phyloP scores from a whole-genome alignment of 1,140 invertebrate species.

The Cotesia typhae region DNA sequence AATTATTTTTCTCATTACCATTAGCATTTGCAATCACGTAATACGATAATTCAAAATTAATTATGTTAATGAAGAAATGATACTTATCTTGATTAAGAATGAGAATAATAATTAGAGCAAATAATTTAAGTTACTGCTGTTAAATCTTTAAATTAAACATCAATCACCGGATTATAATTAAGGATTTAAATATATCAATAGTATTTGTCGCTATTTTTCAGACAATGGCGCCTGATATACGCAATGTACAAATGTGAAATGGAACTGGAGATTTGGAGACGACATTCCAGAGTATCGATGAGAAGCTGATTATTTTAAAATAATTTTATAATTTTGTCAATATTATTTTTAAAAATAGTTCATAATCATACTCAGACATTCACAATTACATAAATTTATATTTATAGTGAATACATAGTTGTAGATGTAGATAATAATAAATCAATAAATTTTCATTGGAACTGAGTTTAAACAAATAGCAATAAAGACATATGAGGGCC shows the following conservation, averaged over 20 bases:
- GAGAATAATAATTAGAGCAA: too few relatives aligned
- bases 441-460: not conserved
- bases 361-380: not conserved
- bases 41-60: too few relatives aligned
- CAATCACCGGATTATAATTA: not conserved
- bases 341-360: not conserved
- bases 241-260: slow-evolving; percentile 40
- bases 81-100: too few relatives aligned
- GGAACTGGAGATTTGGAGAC: slow-evolving; percentile 20
- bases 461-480: too few relatives aligned
- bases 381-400: too few relatives aligned
- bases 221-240: slow-evolving; percentile 41
- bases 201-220: slow-evolving; percentile 44
- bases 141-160: not conserved
- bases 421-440: not conserved
- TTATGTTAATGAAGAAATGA: too few relatives aligned
- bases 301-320: not conserved
- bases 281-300: slow-evolving; percentile 17
- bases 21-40: too few relatives aligned
- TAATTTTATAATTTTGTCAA: too few relatives aligned
- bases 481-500: not conserved
- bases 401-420: too few relatives aligned
- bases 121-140: too few relatives aligned
- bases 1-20: too few relatives aligned
- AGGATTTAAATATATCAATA: slow-evolving; percentile 23